Conservation (phyloP, 2,113 vertebrate species). For the Manacus vitellinus region DNA sequence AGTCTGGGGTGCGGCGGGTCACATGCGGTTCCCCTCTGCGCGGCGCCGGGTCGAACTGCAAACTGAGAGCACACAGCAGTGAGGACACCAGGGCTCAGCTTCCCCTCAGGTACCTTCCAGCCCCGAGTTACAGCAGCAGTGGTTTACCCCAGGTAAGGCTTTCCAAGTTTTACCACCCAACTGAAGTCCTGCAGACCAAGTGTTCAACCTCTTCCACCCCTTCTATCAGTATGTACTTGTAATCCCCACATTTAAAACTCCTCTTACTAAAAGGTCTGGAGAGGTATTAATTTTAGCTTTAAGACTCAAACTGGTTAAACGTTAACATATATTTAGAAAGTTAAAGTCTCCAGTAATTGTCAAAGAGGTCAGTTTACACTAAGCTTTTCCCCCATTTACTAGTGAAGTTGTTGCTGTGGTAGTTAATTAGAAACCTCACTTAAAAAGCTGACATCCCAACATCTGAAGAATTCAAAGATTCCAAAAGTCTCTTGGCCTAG, state of each 20-base stretch:
- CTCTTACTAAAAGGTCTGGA: background rate
- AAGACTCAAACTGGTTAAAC: background rate
- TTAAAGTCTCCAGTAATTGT: background rate
- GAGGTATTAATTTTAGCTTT: background rate
- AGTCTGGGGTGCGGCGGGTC: slow-evolving; percentile 96
- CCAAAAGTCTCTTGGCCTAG: background rate
- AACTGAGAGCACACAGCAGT: slow-evolving; percentile 72
- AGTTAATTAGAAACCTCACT: background rate
- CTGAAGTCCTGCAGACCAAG: background rate
- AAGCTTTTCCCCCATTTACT: background rate
- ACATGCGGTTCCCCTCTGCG: slow-evolving; percentile 98
- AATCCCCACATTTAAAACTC: background rate
- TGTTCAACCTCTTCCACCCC: background rate
- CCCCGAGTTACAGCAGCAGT: background rate
- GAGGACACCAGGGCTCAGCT: background rate
- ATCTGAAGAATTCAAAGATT: background rate
- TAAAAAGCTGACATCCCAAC: background rate
- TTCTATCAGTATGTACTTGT: background rate
- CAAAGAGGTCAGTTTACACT: background rate
- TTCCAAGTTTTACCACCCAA: background rate
- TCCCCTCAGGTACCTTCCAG: fast-evolving
- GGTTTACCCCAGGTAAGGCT: background rate
- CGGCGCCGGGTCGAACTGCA: slow-evolving; percentile 98
- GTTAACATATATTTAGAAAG: background rate
- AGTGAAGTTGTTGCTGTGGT: background rate